Base-by-base conservation (phyloP, 2,797 vertebrate genomes). In the Cyclura pinguis region DNA sequence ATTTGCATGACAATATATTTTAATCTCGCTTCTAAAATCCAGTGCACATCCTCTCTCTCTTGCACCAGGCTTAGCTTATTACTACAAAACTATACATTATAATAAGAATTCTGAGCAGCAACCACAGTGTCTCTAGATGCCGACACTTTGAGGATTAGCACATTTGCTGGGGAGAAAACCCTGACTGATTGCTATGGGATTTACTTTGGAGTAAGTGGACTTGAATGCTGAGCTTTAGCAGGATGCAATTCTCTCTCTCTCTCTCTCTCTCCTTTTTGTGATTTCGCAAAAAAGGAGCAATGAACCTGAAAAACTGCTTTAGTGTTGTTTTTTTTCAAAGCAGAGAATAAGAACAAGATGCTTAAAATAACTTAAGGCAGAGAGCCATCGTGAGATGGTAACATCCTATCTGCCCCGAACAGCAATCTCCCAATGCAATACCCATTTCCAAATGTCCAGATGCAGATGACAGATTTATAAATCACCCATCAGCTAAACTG, bases 1-100 rank as follows among this genome's bases (percentile, higher is more conserved):
- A 95, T 92, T 88, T 92, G 89, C 85, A 92, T 76, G 73, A 89
- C 69, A 96, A 94, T 82, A 87, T 87, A 84, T 91, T 92, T 92
- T 87, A 88, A 87, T 90, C 89, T 87, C 89, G 81, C 77, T 80
- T 88, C 38, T 90, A 64, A 88, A 9, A 86, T 9, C 38, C 93
- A 89, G 47, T 82, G 91, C 69, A 85, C 81, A n/a, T 87, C 91
- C 77, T 88, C 88, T 85, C 80, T 13, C 6, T 90, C 92, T 76
- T 47, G 13, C 4, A n/a, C 67, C 73, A 35, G 84, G 80, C 81
- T 92, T 62, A 62, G 84, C 42, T 90, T 86, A 89, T 89, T 93
- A 88, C 91, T 93, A 91, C 89, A 85, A 87, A 82, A 47, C 47
- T 27, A n/a, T 18, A 27, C 38, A 6, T 74, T 35, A 22, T 55